Conservation (phyloP, 2,888 invertebrate genomes). For the Tetrapedia diversipes region DNA sequence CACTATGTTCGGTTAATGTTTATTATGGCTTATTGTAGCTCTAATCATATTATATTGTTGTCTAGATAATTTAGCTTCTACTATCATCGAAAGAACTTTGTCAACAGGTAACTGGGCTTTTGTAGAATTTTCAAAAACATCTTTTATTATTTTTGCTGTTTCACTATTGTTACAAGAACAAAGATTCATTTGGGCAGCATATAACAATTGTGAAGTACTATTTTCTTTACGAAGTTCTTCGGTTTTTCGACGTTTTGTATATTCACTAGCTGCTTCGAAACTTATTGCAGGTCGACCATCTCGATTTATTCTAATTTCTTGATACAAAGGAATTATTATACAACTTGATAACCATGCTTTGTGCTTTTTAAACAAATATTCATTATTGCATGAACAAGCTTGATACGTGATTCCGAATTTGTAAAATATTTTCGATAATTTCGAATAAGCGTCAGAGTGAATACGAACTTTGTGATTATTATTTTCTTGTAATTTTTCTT, state of each 20-base stretch:
- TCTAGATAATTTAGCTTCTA: background rate
- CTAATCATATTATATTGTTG: background rate
- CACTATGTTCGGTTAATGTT: background rate
- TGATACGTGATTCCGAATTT: background rate
- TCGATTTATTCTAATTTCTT: background rate
- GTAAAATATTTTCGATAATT: background rate
- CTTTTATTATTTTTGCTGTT: background rate
- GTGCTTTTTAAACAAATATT: background rate
- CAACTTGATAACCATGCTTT: background rate
- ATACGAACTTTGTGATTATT: background rate
- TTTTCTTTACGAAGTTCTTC: no score
- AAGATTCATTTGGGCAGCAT: slow-evolving; percentile 1
- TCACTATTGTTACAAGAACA: background rate
- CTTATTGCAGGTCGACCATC: background rate
- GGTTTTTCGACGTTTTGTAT: no score
- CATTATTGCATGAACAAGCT: background rate
- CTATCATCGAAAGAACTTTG: background rate
- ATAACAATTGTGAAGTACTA: background rate
- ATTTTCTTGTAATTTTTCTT: background rate
- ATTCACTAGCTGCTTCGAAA: no score
- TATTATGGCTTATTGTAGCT: background rate
- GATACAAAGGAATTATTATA: background rate
- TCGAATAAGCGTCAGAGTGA: slow-evolving; percentile 2
- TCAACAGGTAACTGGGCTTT: background rate
- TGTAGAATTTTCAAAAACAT: background rate